These are phyloP conservation scores for Mormyrus proboscirostris DNA, from an alignment of 2,797 vertebrate genomes.

Conservation along the genomic window DNA sequence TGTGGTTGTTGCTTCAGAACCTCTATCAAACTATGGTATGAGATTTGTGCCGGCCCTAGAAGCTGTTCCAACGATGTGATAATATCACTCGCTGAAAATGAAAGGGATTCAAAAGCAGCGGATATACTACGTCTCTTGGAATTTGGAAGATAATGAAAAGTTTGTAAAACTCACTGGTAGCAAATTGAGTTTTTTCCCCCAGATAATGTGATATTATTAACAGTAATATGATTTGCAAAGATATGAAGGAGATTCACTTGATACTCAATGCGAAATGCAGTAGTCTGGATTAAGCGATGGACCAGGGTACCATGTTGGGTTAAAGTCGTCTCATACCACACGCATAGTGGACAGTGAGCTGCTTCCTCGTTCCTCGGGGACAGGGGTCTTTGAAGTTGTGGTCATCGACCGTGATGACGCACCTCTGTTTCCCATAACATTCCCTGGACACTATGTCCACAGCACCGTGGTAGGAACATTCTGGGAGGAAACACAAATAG, in stretches of 20 bases:
- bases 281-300: neutral
- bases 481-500: conserved; percentile 50
- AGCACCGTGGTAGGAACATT: conserved; percentile 81
- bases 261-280: conserved; percentile 11
- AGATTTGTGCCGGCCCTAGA: conserved; percentile 46
- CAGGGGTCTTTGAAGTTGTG: conserved; percentile 83
- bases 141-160: neutral
- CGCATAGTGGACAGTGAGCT: conserved; percentile 82
- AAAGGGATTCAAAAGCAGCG: conserved; percentile 42
- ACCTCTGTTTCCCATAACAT: conserved; percentile 85
- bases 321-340: conserved; percentile 71
- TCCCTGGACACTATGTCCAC: conserved; percentile 69
- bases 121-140: neutral
- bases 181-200: neutral
- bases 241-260: neutral
- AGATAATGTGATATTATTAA: neutral
- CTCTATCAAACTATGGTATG: conserved; percentile 28
- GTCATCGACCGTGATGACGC: conserved; percentile 68
- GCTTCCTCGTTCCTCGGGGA: conserved; percentile 81
- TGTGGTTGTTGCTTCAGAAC: neutral
- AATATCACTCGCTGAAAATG: conserved; percentile 52
- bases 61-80: conserved; percentile 43
- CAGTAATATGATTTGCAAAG: neutral
- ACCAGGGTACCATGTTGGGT: neutral
- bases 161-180: neutral